A percentile compares a stretch with the other conserved stretches of the same genome.
Evolutionary conservation across 2,888 invertebrate species (phyloP).

Genomic region (Loripinus fragilis): DNA sequence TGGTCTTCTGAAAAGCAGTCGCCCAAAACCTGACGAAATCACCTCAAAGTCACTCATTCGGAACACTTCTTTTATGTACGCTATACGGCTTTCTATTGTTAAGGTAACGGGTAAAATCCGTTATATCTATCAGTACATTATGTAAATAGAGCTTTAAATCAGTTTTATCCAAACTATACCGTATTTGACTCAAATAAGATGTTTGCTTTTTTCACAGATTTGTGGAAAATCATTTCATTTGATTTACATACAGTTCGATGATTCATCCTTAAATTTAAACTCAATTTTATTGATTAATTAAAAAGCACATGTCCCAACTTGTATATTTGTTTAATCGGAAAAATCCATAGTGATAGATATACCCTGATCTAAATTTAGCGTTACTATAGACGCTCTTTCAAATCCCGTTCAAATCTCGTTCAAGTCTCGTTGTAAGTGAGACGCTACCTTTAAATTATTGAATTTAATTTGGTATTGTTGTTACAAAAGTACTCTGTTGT

Average conservation of each 20-base stretch:
- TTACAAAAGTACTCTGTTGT: no score
- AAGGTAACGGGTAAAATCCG: not conserved
- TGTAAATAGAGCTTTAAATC: not conserved
- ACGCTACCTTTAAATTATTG: no score
- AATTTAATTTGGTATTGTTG: no score
- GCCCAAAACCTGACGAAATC: constrained; percentile 3
- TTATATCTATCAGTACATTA: not conserved
- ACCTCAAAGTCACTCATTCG: not conserved
- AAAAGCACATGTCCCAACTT: not conserved
- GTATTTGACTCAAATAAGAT: no score
- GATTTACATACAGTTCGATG: not conserved
- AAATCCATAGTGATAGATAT: not conserved
- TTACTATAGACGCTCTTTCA: not conserved
- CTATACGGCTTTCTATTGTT: not conserved
- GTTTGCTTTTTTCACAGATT: no score
- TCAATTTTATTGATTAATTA: constrained; percentile 9
- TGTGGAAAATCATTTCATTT: not conserved
- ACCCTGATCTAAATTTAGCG: constrained; percentile 4
- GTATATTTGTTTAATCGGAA: not conserved
- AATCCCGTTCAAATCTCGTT: no score
- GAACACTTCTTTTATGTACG: not conserved
- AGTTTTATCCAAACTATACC: not conserved
- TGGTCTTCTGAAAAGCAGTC: not conserved
- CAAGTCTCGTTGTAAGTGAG: no score
- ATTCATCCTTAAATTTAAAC: not conserved